These are phyloP conservation scores for Prochilodus magdalenae DNA, from an alignment of 2,113 vertebrate species.

Conservation along the genomic window DNA sequence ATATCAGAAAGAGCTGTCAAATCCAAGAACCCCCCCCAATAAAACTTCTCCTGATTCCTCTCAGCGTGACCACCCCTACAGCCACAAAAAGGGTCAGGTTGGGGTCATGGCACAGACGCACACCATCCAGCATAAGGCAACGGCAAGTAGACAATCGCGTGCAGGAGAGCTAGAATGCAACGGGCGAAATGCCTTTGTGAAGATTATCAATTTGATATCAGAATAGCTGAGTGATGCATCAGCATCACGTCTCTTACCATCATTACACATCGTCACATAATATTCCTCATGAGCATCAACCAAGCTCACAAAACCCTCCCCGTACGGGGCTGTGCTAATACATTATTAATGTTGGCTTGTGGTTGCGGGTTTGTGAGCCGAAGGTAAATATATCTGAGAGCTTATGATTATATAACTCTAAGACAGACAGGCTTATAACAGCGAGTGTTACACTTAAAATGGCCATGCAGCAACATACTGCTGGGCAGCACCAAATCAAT, in stretches of 20 bases:
- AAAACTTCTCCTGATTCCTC: background rate
- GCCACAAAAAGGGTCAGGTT: conserved; percentile 59
- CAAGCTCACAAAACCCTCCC: background rate
- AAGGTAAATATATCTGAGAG: conserved; percentile 2
- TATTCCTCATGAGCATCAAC: background rate
- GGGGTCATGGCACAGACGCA: conserved; percentile 60
- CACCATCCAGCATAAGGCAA: conserved; percentile 62
- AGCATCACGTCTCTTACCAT: conserved; percentile 2
- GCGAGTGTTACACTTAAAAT: background rate
- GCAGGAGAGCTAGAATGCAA: background rate
- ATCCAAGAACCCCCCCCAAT: background rate
- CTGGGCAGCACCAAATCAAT: background rate
- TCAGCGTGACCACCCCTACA: conserved; percentile 17
- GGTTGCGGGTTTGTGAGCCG: background rate
- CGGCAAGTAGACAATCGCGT: conserved; percentile 55
- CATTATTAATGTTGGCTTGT: background rate
- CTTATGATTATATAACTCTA: background rate
- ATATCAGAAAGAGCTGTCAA: conserved; percentile 55
- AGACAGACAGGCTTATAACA: background rate
- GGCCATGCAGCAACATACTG: background rate
- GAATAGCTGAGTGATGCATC: conserved; percentile 14
- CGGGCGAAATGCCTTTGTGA: conserved; percentile 21
- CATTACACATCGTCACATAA: background rate
- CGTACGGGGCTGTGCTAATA: background rate
- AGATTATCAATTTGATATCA: conserved; percentile 32